Base-by-base conservation (phyloP, 2,797 vertebrate species). In the Gymnodraco acuticeps region DNA sequence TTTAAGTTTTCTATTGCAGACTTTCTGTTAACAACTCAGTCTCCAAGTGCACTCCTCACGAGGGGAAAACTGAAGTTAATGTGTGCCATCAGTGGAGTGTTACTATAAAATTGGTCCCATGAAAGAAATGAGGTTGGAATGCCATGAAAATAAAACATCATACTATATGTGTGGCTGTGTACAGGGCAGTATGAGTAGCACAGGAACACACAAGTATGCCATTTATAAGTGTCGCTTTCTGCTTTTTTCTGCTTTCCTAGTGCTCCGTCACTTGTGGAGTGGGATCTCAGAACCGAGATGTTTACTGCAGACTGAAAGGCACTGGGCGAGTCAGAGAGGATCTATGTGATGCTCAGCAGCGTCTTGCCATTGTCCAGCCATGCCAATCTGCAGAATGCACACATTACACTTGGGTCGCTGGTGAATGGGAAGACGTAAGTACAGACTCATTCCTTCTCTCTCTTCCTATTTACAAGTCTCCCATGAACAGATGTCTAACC, bases 241-340 rank as follows among this genome's bases (percentile, higher is more conserved):
- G 8, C 11, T 12, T 41, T 54, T 45, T 23, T 27, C 20, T 82
- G 27, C 48, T 72, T 74, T 55, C 1, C n/a, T n/a, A 99, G 98
- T 99, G 98, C 66, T 97, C 97, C 4, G 95, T 93, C 33, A 96
- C 95, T 81, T 99, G 98, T 72, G 97, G 97, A 23, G 82, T 82
- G 1, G 98, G 97, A 27, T 74, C 94, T 64, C 97, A 97, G 92
- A 93, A 81, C 9, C 95, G 98, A 48, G 95, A 96, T 0, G 64
- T 97, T 59, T 97, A 92, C 90, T 99, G 98, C 76, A 90, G 95
- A 66, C 86, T 96, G 10, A 94, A 94, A 85, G 95, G 95, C 15
- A 27, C 80, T 0, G 96, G 96, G 4, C 90, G 19, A 9, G 93
- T 97, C 68, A 64, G 82, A 6, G 96, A 95, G 41, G 88, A 88